Base-by-base conservation (phyloP, 2,888 invertebrate genomes). In the Lasiommata megera region DNA sequence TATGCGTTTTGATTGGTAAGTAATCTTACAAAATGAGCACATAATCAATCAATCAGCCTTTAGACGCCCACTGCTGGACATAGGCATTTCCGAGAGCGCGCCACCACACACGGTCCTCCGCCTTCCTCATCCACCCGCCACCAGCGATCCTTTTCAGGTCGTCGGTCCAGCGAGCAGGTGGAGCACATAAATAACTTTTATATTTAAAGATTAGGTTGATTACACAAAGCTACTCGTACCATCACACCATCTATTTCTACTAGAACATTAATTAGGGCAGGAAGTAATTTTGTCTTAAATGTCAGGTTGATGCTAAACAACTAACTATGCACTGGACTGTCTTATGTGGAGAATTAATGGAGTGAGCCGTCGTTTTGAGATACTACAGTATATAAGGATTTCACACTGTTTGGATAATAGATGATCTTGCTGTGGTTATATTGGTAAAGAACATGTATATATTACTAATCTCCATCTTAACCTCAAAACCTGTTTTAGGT, bases 281-380 rank as follows among this genome's bases (percentile, higher is more conserved):
- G 46, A 46, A 46, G 31, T 31, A 46, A 31, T 44, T 29, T 46
- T 31, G 46, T 46, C 31, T 46, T 46, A 46, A 46, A 31, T 46
- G 46, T 46, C 46, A 31, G 46, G 12, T 46, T 46, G 46, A 31
- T 16, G 16, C 31, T 29, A 46, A 46, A 46, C 46, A 46, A 46
- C 46, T 46, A 46, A 44, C 44, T 12, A 44, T 31, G 16, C 16
- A 31, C 44, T 28, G 28, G 46, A 46, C 46, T 46, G 31, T 46
- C 46, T 46, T 46, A 31, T 46, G 46, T 46, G 31, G 16, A 46
- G 46, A 46, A 46, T 46, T 46, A 46, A 46, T 46, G 31, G 46
- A 11, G 31, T 31, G 16, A 31, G 31, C 9, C 46, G 46, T 46
- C 16, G 41, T 41, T 31, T 46, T 31, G 31, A 31, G 46, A 46